phyloP scores from a whole-genome alignment of 1,140 invertebrate genomes.

The Lethrus apterus region DNA sequence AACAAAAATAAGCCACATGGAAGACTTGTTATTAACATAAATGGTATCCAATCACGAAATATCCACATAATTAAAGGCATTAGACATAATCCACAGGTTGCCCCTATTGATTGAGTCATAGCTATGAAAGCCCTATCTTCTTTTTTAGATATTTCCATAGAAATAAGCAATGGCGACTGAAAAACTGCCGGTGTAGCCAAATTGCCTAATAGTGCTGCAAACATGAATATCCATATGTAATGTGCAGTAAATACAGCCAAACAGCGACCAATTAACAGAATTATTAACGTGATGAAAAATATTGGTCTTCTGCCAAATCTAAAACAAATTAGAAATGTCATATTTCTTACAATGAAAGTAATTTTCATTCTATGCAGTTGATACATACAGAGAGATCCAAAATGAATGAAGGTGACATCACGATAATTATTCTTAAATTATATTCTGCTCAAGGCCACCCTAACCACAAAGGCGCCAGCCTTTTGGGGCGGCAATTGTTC shows the following conservation, averaged over 20 bases:
- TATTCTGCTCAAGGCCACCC: too few species aligned
- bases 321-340: constrained; percentile 10
- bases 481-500: too few species aligned
- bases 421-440: too few species aligned
- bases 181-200: constrained; percentile 13
- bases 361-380: constrained; percentile 10
- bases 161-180: constrained; percentile 18
- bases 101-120: constrained; percentile 43
- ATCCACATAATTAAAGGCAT: constrained; percentile 52
- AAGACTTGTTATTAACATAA: constrained; percentile 33
- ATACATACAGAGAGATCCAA: too few species aligned
- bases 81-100: constrained; percentile 46
- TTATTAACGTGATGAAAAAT: constrained; percentile 1
- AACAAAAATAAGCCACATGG: constrained; percentile 29
- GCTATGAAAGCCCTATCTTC: constrained; percentile 41
- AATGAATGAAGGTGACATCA: too few species aligned
- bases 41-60: constrained; percentile 48
- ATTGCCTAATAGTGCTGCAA: constrained; percentile 2
- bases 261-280: neutral
- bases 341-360: constrained; percentile 10
- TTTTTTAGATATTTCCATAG: constrained; percentile 21
- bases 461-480: too few species aligned
- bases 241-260: neutral
- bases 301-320: constrained; percentile 14
- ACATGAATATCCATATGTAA: constrained; percentile 5